Evolutionary conservation across 2,113 vertebrate species (phyloP), one percentile per base, ranked within the genome.

Genomic region (Acrocephalus kingi): DNA sequence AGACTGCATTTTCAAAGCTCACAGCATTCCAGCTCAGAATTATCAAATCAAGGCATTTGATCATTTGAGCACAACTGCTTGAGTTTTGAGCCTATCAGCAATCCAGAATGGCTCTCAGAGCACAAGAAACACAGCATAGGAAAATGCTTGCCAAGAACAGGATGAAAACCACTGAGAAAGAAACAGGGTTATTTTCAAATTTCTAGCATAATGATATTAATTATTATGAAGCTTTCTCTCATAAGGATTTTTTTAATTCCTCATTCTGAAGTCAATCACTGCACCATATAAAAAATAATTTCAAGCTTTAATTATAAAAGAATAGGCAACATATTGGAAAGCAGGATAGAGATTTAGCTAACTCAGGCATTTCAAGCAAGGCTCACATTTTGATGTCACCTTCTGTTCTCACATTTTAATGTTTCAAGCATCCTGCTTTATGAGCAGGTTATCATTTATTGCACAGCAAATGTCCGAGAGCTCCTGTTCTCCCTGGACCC

Each of bases 271-370:
- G 43, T 81, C 41, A 75, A 43, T 68, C 76, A 86, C 68, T 86
- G 45, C 52, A 89, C n/a, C 58, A 55, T 33, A 86, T 20, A 86
- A 24, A 24, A 88, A 88, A 88, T 75, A 78, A 87, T 95, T 66
- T 90, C 76, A 94, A 81, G 73, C 48, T 92, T 90, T 93, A 95
- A 93, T 80, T 92, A 64, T 37, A 93, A 71, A 87, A 92, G 62
- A 94, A 90, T 35, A 90, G 68, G 56, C 64, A 93, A 52, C 24
- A 41, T 52, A 69, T 84, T 63, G 71, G 64, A 93, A 84, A 93
- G 77, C 61, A 89, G 59, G 56, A 67, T n/a, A 72, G 77, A 90
- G 64, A 78, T 81, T 86, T 35, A 77, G 48, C 64, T 77, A 93
- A 84, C 12, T 94, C 72, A 52, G 85, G 48, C 45, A 43, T 89